A percentile compares a stretch with the other conserved stretches of the same genome.
Evolutionary conservation across 2,113 vertebrate species (phyloP).

Genomic region (Paramisgurnus dabryanus): DNA sequence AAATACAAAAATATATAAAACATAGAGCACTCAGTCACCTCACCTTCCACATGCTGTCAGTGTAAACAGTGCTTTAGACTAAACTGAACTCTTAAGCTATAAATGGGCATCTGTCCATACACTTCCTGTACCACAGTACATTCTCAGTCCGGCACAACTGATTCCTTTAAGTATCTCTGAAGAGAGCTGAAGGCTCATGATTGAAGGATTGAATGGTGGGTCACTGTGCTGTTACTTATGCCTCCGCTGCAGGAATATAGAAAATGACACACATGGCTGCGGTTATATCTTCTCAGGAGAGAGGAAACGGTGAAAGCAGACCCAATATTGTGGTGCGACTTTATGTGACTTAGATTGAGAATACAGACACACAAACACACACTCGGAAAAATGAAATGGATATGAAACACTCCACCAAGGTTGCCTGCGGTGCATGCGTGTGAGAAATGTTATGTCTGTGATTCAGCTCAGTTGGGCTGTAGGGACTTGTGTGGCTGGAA

Average conservation of each 20-base stretch:
- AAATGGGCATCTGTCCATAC: neutral
- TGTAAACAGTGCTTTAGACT: too few species aligned
- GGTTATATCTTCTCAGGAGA: conserved; percentile 55
- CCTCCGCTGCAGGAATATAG: conserved; percentile 67
- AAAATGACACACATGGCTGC: conserved; percentile 55
- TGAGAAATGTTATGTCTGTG: conserved; percentile 48
- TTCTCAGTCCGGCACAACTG: conserved; percentile 61
- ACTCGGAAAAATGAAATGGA: conserved; percentile 19
- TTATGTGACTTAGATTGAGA: conserved; percentile 64
- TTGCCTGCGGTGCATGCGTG: neutral
- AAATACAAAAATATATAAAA: too few species aligned
- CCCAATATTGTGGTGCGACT: conserved; percentile 58
- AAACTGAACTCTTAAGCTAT: too few species aligned
- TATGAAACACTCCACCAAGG: conserved; percentile 52
- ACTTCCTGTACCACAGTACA: conserved; percentile 27
- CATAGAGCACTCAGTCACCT: too few species aligned
- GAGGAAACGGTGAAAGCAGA: conserved; percentile 44
- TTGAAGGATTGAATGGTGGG: conserved; percentile 64
- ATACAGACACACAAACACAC: conserved; percentile 42
- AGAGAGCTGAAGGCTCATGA: conserved; percentile 57
- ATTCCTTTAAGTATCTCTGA: conserved; percentile 59
- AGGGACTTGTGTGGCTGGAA: neutral
- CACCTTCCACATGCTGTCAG: too few species aligned
- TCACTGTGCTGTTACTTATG: conserved; percentile 68
- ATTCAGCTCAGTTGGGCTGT: neutral